Conservation (phyloP, 2,797 vertebrate genomes). For the Anabas testudineus region DNA sequence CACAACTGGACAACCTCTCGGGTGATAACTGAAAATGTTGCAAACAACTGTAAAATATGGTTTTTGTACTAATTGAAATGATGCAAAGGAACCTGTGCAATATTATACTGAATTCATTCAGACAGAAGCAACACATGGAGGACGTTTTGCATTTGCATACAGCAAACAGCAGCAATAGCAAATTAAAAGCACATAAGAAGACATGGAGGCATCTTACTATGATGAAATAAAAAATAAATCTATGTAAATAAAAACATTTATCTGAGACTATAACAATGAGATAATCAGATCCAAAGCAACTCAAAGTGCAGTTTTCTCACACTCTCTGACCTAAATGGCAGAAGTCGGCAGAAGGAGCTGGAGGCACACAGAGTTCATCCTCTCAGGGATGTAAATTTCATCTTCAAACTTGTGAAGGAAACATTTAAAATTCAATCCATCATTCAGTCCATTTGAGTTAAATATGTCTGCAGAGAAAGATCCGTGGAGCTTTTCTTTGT, state of each 20-base stretch:
- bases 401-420: constrained; percentile 16
- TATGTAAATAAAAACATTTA: neutral
- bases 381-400: constrained; percentile 2
- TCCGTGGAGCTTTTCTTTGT: neutral
- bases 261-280: neutral
- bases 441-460: constrained; percentile 1
- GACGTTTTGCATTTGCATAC: too few species aligned
- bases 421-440: constrained; percentile 15
- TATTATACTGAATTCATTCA: neutral
- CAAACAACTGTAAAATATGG: too few species aligned
- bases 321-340: neutral
- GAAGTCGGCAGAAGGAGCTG: neutral
- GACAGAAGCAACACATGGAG: too few species aligned
- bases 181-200: neutral
- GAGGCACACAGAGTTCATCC: neutral
- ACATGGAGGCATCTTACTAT: neutral
- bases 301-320: neutral
- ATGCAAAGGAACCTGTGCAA: too few species aligned
- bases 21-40: too few species aligned
- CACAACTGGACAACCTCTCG: too few species aligned
- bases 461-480: neutral
- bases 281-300: neutral
- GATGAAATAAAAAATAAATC: too few species aligned
- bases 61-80: too few species aligned
- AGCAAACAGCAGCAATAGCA: too few species aligned